Base-by-base conservation (phyloP, 64 coral and sea anemone species). In the Platygyra sinensis region DNA sequence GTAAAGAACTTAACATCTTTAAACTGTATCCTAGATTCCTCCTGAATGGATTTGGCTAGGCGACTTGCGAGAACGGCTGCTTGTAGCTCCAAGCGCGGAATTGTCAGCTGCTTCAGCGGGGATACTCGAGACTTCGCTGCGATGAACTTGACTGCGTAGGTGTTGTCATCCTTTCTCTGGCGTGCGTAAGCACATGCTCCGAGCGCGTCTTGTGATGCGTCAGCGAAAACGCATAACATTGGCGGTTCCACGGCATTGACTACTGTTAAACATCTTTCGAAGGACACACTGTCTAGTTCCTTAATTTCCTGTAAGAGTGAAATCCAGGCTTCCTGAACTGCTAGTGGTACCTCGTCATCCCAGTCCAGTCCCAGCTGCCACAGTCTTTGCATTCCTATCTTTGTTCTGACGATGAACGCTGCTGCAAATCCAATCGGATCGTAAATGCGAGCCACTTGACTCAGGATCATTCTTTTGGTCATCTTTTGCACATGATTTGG, bases 181-280 rank as follows among this genome's bases (percentile, higher is more conserved):
- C 90, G 83, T 50, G 77, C 29, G 65, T 92, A 92, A 38, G 30
- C 72, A 64, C 80, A 85, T 27, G 81, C 80, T 60, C 81, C 90
- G 76, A 86, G 86, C 76, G 80, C 80, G 22, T 77, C 72, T 85
- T 62, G 72, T 73, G 90, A 92, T 77, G 90, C 90, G 61, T 86
- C 90, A 22, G 81, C 31, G 64, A 92, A 86, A 30, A 92, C 84
- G 59, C 81, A 86, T 46, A 92, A 73, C 38, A 60, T 77, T 92
- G n/a, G 90, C 46, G 28, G 49, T 38, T 73, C 80, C 33, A 36
- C 33, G 3, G 33, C 33, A 36, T 36, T 36, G 33, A 1, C 33
- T 36, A 36, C 33, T 36, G 33, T 36, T 36, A 36, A 36, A 36
- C 33, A n/a, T n/a, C n/a, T n/a, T n/a, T n/a, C n/a, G n/a, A n/a